These are phyloP conservation scores for Erebia aethiops DNA, from an alignment of 2,888 invertebrate genomes.

Conservation along the genomic window DNA sequence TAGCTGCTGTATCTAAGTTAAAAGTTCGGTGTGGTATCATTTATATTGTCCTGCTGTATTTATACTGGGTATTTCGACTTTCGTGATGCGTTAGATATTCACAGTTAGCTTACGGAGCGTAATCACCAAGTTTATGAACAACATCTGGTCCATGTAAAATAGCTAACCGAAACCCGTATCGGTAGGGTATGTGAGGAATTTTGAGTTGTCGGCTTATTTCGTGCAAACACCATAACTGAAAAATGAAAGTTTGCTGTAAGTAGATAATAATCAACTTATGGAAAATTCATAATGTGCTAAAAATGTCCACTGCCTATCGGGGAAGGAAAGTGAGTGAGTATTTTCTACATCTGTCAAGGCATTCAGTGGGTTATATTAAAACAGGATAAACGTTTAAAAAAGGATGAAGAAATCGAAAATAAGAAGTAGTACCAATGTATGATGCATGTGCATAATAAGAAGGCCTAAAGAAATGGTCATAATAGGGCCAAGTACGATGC, in stretches of 20 bases:
- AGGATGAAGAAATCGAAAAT: too few species aligned
- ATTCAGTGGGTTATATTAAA: too few species aligned
- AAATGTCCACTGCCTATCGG: too few species aligned
- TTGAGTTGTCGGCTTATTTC: conserved; percentile 57
- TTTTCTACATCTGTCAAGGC: too few species aligned
- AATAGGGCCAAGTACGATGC: conserved; percentile 56
- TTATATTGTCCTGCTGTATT: too few species aligned
- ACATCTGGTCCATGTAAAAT: conserved; percentile 57
- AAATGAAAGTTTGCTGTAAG: not conserved
- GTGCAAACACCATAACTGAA: conserved; percentile 58
- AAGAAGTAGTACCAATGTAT: conserved; percentile 52
- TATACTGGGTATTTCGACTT: not conserved
- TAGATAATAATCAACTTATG: not conserved
- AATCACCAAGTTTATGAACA: conserved; percentile 47
- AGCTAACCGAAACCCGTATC: conserved; percentile 65
- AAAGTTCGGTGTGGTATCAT: too few species aligned
- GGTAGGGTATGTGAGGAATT: conserved; percentile 60
- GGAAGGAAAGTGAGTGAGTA: too few species aligned
- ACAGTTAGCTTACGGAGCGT: conserved; percentile 58
- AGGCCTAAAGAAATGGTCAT: conserved; percentile 50
- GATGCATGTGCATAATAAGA: conserved; percentile 55
- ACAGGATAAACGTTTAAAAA: too few species aligned
- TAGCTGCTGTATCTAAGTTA: too few species aligned
- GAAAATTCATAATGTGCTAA: not conserved
- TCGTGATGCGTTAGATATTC: not conserved